Evolutionary conservation across 2,797 vertebrate genomes (phyloP).

Genomic region (Gallinago solitaria): DNA sequence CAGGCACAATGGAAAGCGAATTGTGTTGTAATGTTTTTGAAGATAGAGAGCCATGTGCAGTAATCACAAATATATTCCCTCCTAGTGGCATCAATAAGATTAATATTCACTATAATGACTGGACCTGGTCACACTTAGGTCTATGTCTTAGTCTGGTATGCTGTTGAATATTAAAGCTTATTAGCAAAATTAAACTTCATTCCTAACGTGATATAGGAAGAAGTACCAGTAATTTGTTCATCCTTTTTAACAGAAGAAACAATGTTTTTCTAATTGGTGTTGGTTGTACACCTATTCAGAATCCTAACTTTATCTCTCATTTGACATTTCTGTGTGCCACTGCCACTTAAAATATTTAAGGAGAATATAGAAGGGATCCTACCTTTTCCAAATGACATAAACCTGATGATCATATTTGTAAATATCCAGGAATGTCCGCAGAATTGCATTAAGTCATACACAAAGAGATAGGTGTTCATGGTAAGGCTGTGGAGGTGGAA

Average conservation of each 20-base stretch:
- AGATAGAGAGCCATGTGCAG: not conserved
- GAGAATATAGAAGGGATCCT: slow-evolving; percentile 20
- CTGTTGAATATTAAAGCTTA: not conserved
- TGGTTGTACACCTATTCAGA: not conserved
- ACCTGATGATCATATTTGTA: slow-evolving; percentile 89
- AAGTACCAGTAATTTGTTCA: not conserved
- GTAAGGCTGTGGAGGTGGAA: slow-evolving; percentile 76
- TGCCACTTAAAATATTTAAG: not conserved
- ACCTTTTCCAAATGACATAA: slow-evolving; percentile 93
- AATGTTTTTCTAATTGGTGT: not conserved
- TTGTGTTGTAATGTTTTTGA: not conserved
- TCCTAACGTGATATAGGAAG: not conserved
- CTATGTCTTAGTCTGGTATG: not conserved
- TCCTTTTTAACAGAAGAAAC: not conserved
- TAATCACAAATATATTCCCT: not conserved
- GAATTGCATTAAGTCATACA: slow-evolving; percentile 93
- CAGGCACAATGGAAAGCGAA: not conserved
- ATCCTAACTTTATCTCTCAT: not conserved
- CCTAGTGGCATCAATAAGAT: not conserved
- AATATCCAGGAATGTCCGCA: slow-evolving; percentile 97
- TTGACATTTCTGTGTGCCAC: not conserved
- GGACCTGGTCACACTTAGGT: not conserved
- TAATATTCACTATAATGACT: not conserved
- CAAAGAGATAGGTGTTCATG: slow-evolving; percentile 85
- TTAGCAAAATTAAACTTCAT: not conserved